phyloP scores from a whole-genome alignment of 30 jellyfish, hydroid and myxozoan genomes.

The Clytia hemisphaerica region DNA sequence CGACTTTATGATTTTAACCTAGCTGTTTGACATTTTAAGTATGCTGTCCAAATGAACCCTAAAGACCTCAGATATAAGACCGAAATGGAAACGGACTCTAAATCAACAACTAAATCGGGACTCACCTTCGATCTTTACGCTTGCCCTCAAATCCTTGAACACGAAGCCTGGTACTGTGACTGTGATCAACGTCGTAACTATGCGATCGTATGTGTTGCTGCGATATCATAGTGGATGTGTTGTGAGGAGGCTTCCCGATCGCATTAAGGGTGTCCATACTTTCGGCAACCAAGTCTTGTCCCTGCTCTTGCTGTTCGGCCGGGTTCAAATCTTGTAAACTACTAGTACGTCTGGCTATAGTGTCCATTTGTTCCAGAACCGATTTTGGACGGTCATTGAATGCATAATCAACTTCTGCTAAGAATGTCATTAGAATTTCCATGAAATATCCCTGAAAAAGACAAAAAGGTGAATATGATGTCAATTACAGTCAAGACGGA shows the following conservation, averaged over 20 bases:
- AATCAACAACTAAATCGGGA: background rate
- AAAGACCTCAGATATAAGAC: no score
- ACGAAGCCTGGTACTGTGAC: constrained; percentile 47
- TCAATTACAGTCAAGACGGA: no score
- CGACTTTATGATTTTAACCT: no score
- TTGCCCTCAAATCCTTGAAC: no score
- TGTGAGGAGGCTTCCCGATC: background rate
- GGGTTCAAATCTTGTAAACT: constrained; percentile 17
- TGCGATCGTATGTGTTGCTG: constrained; percentile 63
- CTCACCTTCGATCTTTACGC: background rate
- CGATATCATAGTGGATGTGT: constrained; percentile 27
- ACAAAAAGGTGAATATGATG: background rate
- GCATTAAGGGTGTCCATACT: background rate
- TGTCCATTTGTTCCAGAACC: constrained; percentile 41
- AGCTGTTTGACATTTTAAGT: no score
- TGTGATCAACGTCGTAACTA: constrained; percentile 60
- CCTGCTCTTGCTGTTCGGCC: background rate
- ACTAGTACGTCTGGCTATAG: constrained; percentile 48
- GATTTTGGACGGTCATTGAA: constrained; percentile 67
- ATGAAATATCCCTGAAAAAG: constrained; percentile 76
- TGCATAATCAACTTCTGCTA: constrained; percentile 87
- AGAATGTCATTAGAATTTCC: constrained; percentile 78
- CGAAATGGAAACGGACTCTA: no score
- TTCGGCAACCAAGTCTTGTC: background rate
- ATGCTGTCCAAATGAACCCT: no score